Percentiles rank a stretch among this genome's conserved stretches.
Conservation (phyloP, 2,797 vertebrate genomes). For the Tragopan temminckii region DNA sequence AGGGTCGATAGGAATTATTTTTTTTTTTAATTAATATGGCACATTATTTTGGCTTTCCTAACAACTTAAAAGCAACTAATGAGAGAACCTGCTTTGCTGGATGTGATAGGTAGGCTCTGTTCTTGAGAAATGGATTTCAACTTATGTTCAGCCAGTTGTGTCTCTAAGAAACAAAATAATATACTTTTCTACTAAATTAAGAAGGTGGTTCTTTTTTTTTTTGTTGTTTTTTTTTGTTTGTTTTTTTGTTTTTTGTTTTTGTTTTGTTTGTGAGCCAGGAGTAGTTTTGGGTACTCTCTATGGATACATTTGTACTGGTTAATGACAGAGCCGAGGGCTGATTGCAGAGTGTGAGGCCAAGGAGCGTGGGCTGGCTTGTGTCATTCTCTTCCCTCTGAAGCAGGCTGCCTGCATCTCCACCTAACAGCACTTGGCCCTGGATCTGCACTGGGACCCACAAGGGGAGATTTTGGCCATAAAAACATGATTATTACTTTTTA, state of each 20-base stretch:
- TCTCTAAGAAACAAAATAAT: background rate
- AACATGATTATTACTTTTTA: background rate
- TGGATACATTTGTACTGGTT: background rate
- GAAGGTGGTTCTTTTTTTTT: background rate
- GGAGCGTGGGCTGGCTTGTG: background rate
- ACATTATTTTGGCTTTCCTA: background rate
- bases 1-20: background rate
- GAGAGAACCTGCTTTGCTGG: background rate
- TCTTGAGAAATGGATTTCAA: slow-evolving; percentile 9
- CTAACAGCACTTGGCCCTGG: background rate
- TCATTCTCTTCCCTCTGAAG: background rate
- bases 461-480: background rate
- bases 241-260: background rate
- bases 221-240: background rate
- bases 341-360: background rate
- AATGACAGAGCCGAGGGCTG: background rate
- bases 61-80: background rate
- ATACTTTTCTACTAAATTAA: background rate
- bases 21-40: background rate
- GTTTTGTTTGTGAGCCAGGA: background rate
- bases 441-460: background rate
- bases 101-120: background rate
- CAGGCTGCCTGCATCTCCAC: background rate
- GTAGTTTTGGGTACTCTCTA: background rate
- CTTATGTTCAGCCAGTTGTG: background rate